These are phyloP conservation scores for Petrocephalus sullivani DNA, from an alignment of 2,797 vertebrate genomes.

Conservation along the genomic window DNA sequence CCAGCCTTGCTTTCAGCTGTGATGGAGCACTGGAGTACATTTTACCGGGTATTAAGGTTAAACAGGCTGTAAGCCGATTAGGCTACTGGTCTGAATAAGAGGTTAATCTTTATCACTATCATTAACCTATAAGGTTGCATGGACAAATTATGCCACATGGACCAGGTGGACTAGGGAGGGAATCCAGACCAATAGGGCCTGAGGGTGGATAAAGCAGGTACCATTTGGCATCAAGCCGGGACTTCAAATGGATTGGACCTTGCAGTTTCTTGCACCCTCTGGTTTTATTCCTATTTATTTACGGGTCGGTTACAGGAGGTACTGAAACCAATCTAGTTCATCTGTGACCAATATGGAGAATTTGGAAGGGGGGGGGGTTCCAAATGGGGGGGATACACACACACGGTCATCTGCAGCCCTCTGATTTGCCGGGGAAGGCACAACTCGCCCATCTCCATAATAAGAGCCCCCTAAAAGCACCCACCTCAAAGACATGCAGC, in stretches of 20 bases:
- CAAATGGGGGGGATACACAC: neutral
- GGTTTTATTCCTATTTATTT: neutral
- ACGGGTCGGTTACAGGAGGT: neutral
- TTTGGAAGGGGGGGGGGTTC: neutral
- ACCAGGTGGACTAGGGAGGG: neutral
- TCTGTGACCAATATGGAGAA: neutral
- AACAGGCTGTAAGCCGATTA: constrained; percentile 19
- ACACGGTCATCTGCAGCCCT: neutral
- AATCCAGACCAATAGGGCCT: neutral
- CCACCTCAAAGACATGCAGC: constrained; percentile 43
- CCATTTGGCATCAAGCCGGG: neutral
- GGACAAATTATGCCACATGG: neutral
- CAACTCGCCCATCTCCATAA: constrained; percentile 39
- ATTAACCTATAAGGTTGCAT: constrained; percentile 12
- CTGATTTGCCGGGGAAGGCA: constrained; percentile 18
- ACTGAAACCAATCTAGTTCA: neutral
- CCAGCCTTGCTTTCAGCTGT: neutral
- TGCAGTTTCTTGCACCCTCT: neutral
- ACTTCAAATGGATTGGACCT: neutral
- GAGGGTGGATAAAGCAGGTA: neutral
- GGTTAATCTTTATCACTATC: neutral
- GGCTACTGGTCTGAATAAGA: neutral
- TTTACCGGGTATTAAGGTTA: constrained; percentile 24
- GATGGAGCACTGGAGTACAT: neutral
- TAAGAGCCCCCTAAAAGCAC: constrained; percentile 36